These are phyloP conservation scores for Psettodes erumei DNA, from an alignment of 2,113 vertebrate genomes.

Conservation along the genomic window DNA sequence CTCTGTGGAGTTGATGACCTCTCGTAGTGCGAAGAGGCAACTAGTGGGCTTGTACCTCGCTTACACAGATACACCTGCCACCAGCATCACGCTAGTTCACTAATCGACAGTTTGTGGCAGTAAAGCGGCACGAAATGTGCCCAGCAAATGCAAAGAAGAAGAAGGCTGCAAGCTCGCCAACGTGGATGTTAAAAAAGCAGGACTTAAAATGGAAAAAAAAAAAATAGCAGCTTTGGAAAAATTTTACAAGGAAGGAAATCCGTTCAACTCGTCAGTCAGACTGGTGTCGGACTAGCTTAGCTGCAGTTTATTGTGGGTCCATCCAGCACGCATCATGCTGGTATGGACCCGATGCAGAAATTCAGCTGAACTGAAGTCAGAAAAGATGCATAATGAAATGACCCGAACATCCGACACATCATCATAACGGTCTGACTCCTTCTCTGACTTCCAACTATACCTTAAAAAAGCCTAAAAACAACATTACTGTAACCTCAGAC, in stretches of 20 bases:
- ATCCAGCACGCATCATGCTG: not conserved
- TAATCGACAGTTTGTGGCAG: not conserved
- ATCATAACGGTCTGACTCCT: no score
- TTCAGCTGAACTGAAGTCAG: not conserved
- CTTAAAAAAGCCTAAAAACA: no score
- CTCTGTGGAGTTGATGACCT: constrained; percentile 25
- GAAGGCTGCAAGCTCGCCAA: not conserved
- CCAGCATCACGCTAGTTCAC: not conserved
- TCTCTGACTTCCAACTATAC: no score
- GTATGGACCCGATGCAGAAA: not conserved
- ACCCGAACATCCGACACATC: no score
- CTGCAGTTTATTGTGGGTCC: not conserved
- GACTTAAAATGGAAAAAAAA: not conserved
- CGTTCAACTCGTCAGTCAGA: not conserved
- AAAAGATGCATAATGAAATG: not conserved
- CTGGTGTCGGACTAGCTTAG: not conserved
- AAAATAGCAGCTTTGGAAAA: not conserved
- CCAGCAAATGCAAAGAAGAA: not conserved
- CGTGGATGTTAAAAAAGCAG: not conserved
- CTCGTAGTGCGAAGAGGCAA: not conserved
- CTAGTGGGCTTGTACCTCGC: not conserved
- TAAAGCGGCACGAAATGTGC: not conserved
- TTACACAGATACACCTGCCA: not conserved
- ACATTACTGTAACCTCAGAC: not conserved
- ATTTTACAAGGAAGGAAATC: not conserved